Evolutionary conservation across 2,113 vertebrate genomes (phyloP).

Genomic region (Anhinga anhinga): DNA sequence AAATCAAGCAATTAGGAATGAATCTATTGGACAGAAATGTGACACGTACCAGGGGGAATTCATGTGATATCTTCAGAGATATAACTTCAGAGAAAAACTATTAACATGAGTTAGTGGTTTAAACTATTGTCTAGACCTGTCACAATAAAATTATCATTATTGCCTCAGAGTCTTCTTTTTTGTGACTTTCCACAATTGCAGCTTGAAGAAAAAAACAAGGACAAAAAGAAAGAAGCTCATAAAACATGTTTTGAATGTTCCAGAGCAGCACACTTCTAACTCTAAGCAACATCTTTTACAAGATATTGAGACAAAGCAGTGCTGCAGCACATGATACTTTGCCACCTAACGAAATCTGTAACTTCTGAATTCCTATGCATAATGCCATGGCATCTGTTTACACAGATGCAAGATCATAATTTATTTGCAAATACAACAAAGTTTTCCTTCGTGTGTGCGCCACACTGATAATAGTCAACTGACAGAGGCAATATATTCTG

Average conservation of each 20-base stretch:
- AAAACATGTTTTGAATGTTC: not conserved
- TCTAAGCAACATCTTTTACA: not conserved
- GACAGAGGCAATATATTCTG: not conserved
- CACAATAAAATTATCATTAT: not conserved
- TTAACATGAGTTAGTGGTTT: not conserved
- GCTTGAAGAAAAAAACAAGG: not conserved
- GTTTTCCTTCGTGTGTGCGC: not conserved
- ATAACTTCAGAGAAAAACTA: constrained; percentile 29
- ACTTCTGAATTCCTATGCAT: not conserved
- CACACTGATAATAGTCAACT: not conserved
- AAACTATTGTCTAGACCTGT: not conserved
- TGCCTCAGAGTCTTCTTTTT: not conserved
- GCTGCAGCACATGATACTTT: not conserved
- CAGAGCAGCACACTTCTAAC: not conserved
- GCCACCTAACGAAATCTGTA: not conserved
- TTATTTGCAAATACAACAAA: not conserved
- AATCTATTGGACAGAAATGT: not conserved
- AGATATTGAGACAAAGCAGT: not conserved
- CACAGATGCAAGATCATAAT: not conserved
- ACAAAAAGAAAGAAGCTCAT: not conserved
- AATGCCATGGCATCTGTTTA: not conserved
- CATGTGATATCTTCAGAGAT: not conserved
- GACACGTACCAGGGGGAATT: not conserved
- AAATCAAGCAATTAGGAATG: constrained; percentile 15
- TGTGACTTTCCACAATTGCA: not conserved